These are phyloP conservation scores for Todus mexicanus DNA, from an alignment of 2,797 vertebrate genomes.

Conservation along the genomic window DNA sequence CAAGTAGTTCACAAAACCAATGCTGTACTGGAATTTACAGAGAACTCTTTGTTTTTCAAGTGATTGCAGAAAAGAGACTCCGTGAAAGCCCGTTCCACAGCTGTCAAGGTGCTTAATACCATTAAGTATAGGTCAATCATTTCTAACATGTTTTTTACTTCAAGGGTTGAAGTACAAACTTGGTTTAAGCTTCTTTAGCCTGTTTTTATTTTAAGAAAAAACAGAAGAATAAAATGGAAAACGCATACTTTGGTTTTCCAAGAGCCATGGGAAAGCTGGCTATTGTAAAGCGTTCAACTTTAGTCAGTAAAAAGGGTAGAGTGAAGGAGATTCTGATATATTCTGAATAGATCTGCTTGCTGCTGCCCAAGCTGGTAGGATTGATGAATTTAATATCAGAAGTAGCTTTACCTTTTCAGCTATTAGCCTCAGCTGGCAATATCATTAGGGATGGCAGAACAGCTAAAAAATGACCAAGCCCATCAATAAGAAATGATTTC, in stretches of 20 bases:
- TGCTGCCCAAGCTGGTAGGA: constrained; percentile 14
- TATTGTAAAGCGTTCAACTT: not conserved
- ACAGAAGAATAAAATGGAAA: not conserved
- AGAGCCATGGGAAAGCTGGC: not conserved
- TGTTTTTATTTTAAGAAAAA: not conserved
- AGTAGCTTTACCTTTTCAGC: constrained; percentile 21
- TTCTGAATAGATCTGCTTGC: not conserved
- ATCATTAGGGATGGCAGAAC: not conserved
- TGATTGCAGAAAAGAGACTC: not conserved
- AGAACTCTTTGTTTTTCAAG: not conserved
- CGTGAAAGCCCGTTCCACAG: not conserved
- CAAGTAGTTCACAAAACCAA: not conserved
- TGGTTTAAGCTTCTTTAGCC: not conserved
- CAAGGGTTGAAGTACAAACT: not conserved
- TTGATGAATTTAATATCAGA: constrained; percentile 42
- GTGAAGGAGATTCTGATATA: not conserved
- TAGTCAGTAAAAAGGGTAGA: not conserved
- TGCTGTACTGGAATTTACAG: not conserved
- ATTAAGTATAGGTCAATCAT: not conserved
- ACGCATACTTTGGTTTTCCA: not conserved
- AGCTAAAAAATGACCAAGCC: constrained; percentile 16
- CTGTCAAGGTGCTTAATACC: not conserved
- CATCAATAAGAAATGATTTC: constrained; percentile 27
- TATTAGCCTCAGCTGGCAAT: not conserved
- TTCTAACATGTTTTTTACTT: constrained; percentile 1